phyloP scores from a whole-genome alignment of 2,888 invertebrate genomes.

The Raillietiella orientalis region DNA sequence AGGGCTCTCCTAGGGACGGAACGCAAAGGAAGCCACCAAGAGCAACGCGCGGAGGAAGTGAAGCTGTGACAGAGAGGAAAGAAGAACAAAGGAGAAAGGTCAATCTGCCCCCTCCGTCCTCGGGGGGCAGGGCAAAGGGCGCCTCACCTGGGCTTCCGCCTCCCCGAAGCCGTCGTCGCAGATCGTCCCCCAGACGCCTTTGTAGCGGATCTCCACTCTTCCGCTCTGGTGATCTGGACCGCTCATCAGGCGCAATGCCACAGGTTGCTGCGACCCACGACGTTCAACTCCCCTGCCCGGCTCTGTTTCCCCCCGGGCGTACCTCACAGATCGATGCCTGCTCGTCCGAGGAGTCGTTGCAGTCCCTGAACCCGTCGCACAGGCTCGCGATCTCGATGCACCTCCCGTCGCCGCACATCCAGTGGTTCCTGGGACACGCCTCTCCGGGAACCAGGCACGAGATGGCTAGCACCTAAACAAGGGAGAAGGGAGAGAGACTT shows the following conservation, averaged over 20 bases:
- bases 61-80: too few species aligned
- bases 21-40: too few species aligned
- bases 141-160: constrained; percentile 23
- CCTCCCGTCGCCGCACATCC: constrained; percentile 24
- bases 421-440: constrained; percentile 22
- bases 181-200: constrained; percentile 37
- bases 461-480: constrained; percentile 20
- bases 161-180: constrained; percentile 41
- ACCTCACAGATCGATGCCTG: constrained; percentile 22
- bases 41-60: too few species aligned
- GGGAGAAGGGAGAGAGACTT: too few species aligned
- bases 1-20: too few species aligned
- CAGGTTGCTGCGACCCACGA: constrained; percentile 14
- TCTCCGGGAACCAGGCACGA: constrained; percentile 18
- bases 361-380: constrained; percentile 28
- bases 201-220: constrained; percentile 29
- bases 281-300: neutral
- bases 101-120: too few species aligned
- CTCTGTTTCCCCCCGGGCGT: constrained; percentile 8
- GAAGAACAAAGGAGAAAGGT: too few species aligned
- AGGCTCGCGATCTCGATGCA: constrained; percentile 26
- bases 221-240: constrained; percentile 24
- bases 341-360: constrained; percentile 28
- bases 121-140: too few species aligned
- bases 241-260: constrained; percentile 24